phyloP scores from a whole-genome alignment of 2,888 invertebrate species.

The Alloplasta piceator region DNA sequence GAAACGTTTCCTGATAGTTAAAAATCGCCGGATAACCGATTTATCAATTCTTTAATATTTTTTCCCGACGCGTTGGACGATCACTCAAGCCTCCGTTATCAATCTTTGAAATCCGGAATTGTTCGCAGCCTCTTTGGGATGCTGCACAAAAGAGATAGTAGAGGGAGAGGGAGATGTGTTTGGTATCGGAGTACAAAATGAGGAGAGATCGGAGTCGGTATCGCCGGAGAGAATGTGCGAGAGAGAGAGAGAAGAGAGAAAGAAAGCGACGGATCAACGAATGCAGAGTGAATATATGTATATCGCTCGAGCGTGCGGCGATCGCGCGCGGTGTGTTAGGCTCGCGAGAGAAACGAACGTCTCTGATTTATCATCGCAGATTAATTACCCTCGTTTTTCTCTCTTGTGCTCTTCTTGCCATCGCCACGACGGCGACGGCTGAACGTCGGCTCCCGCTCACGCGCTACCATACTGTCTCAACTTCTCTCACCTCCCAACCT shows the following conservation, averaged over 20 bases:
- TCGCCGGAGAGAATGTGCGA: neutral
- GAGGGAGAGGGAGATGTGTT: constrained; percentile 12
- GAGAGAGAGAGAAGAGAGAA: constrained; percentile 7
- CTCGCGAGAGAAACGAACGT: constrained; percentile 61
- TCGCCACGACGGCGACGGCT: constrained; percentile 64
- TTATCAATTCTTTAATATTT: too few relatives aligned
- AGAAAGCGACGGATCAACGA: constrained; percentile 11
- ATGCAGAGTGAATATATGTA: constrained; percentile 31
- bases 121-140: neutral
- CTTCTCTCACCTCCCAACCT: neutral
- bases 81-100: too few relatives aligned
- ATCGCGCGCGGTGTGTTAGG: constrained; percentile 37
- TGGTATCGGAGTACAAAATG: constrained; percentile 23
- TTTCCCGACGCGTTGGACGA: too few relatives aligned
- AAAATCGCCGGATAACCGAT: too few relatives aligned
- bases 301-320: constrained; percentile 1
- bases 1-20: too few relatives aligned
- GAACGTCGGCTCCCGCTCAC: constrained; percentile 62
- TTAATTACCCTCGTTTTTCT: constrained; percentile 70
- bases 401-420: constrained; percentile 51
- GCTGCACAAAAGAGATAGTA: constrained; percentile 5
- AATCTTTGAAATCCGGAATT: too few relatives aligned
- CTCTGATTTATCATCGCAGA: constrained; percentile 68
- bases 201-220: constrained; percentile 4
- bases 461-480: constrained; percentile 38